A percentile compares a stretch with the other conserved stretches of the same genome.
phyloP scores from a whole-genome alignment of 2,797 vertebrate genomes.

The Antrozous pallidus region DNA sequence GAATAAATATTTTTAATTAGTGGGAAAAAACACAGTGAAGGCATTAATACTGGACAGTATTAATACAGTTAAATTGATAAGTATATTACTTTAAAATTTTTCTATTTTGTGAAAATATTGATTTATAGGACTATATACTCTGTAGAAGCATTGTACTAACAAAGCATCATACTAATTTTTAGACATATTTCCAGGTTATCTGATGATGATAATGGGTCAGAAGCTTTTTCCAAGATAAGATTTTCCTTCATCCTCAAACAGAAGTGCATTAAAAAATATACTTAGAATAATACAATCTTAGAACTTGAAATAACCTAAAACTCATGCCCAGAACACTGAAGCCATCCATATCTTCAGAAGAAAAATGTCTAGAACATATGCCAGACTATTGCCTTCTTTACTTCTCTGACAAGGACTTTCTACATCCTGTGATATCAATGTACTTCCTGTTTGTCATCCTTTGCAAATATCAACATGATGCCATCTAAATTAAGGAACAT shows the following conservation, averaged over 20 bases:
- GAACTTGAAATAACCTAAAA: not conserved
- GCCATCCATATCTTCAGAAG: not conserved
- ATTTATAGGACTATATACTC: fast-evolving
- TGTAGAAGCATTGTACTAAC: not conserved
- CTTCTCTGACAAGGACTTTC: not conserved
- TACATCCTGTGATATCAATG: not conserved
- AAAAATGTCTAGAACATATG: not conserved
- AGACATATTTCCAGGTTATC: not conserved
- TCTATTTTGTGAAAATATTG: not conserved
- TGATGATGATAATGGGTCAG: not conserved
- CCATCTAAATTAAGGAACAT: not conserved
- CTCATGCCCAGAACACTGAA: not conserved
- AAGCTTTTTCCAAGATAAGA: not conserved
- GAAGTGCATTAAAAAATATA: not conserved
- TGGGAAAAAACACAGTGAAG: not conserved
- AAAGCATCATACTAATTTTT: not conserved
- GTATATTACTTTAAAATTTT: not conserved
- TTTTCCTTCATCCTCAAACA: not conserved
- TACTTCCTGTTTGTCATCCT: not conserved
- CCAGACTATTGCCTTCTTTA: not conserved
- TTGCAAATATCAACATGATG: not conserved
- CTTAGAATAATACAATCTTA: not conserved
- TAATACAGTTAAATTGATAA: not conserved
- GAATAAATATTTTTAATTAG: not conserved
- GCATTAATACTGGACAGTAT: not conserved